A percentile compares a stretch with the other conserved stretches of the same genome.
Evolutionary conservation across 2,888 invertebrate species (phyloP).

Genomic region (Dolichomitus sp.): DNA sequence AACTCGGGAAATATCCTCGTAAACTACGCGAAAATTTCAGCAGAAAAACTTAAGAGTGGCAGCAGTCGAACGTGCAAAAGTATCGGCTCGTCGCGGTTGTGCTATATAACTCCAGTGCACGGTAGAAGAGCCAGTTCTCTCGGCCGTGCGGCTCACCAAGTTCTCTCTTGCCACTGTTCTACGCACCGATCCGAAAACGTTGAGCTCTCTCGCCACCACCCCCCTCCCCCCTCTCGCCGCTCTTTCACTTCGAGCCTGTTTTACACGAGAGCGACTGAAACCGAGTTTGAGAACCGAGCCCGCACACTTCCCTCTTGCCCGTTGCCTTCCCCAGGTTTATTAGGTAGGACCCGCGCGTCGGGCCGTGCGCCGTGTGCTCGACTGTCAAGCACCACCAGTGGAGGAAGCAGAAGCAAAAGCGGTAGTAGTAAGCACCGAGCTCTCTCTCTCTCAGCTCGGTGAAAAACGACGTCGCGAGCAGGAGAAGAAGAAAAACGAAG

Average conservation of each 20-base stretch:
- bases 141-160: constrained; percentile 52
- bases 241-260: not conserved
- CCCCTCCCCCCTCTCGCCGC: constrained; percentile 4
- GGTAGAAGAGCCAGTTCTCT: constrained; percentile 37
- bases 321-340: constrained; percentile 56
- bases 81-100: not conserved
- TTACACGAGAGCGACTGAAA: constrained; percentile 39
- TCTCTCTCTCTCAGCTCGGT: not conserved
- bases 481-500: not conserved
- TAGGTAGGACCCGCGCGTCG: constrained; percentile 63
- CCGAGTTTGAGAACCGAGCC: constrained; percentile 31
- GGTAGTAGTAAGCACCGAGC: not conserved
- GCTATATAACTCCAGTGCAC: not conserved
- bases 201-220: constrained; percentile 45
- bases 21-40: not conserved
- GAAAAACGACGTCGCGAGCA: constrained; percentile 10
- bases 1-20: not conserved
- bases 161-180: constrained; percentile 53
- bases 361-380: constrained; percentile 58
- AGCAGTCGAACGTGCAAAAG: not conserved
- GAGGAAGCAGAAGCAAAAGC: constrained; percentile 38
- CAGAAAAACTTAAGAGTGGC: not conserved
- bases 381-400: constrained; percentile 60
- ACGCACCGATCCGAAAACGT: constrained; percentile 82
- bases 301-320: constrained; percentile 36